Evolutionary conservation across 2,113 vertebrate genomes (phyloP).

Genomic region (Larimichthys polyactis): DNA sequence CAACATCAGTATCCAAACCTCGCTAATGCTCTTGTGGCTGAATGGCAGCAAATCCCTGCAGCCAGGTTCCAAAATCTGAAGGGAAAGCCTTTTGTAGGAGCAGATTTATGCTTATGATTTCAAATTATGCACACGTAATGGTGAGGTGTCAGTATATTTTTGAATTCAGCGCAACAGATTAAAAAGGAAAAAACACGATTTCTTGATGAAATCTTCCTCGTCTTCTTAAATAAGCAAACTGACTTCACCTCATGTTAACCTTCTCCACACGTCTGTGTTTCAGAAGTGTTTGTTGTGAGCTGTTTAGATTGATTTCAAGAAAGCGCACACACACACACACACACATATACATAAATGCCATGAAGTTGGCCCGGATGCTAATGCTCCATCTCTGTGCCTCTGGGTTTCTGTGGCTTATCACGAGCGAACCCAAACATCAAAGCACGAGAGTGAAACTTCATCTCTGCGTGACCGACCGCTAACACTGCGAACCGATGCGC

Average conservation of each 20-base stretch:
- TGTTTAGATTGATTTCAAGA: constrained; percentile 23
- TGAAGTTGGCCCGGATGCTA: constrained; percentile 13
- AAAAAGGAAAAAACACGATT: not conserved
- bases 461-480: constrained; percentile 9
- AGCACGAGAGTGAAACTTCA: constrained; percentile 19
- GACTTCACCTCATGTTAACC: not conserved
- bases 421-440: constrained; percentile 50
- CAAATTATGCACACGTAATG: not conserved
- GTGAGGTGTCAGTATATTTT: not conserved
- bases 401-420: constrained; percentile 34
- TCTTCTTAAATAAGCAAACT: not conserved
- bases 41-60: not conserved
- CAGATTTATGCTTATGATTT: not conserved
- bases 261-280: not conserved
- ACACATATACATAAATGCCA: not conserved
- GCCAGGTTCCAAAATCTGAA: not conserved
- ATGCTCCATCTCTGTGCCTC: constrained; percentile 11
- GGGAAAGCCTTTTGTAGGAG: not conserved
- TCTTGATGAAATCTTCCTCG: not conserved
- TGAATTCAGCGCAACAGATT: not conserved
- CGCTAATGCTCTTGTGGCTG: not conserved
- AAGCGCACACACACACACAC: not conserved
- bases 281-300: not conserved
- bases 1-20: not conserved
- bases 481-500: constrained; percentile 17